Base-by-base conservation (phyloP, 2,888 invertebrate genomes). In the Plebejus anna region DNA sequence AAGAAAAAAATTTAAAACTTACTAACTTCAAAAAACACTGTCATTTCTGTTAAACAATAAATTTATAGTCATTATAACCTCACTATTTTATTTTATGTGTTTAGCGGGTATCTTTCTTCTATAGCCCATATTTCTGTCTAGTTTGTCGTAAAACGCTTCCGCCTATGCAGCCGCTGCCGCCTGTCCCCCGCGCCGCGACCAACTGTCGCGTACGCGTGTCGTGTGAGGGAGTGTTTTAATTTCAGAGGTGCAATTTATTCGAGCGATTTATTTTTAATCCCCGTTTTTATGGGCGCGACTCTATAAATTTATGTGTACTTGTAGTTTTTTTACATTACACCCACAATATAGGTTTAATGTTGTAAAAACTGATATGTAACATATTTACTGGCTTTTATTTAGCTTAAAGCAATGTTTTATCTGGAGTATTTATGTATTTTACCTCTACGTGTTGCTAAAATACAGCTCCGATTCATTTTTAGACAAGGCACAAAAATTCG, bases 211-310 rank as follows among this genome's bases (percentile, higher is more conserved):
- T 87, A 89, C 91, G 91, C 90, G 90, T 91, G 90, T 89, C 90
- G 90, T 86, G 92, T 86, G 92, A 91, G 92, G 91, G 93, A 89
- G 91, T 88, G 90, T 92, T 94, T 92, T 92, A 93, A 92, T 93
- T 94, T 94, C 91, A 92, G 91, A 92, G 92, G 91, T 92, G 91
- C 92, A 92, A 92, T 94, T 93, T 93, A 93, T 92, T 93, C 93
- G 91, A 92, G 92, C 93, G 92, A 94, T 94, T 94, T 92, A 93
- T 92, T 94, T 93, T 94, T 94, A 93, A 94, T 94, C 92, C 93
- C 88, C 91, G 90, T 92, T 93, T 92, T 94, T 94, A 93, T 92
- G 89, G 89, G 87, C 86, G 87, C 89, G 88, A 86, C 89, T 91
- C 90, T 87, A 92, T 92, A 93, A 93, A 91, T 91, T 91, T 89